Evolutionary conservation across 2,797 vertebrate genomes (phyloP).

Genomic region (Pangasius larnaudii): DNA sequence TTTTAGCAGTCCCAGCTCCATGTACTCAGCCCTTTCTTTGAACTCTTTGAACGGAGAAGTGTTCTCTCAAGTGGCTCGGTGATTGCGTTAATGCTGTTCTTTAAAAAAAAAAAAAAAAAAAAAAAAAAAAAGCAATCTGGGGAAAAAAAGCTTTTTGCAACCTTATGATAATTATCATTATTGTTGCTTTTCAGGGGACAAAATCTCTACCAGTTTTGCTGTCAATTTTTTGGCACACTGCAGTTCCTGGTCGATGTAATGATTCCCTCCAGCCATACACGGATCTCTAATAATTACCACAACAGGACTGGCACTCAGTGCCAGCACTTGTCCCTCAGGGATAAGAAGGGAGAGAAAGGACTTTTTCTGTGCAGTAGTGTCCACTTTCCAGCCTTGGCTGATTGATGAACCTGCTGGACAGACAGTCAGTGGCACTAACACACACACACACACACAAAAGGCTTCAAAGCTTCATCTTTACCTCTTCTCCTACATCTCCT

Average conservation of each 20-base stretch:
- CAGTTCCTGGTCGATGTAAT: not conserved
- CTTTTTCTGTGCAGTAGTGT: constrained; percentile 29
- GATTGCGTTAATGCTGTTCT: not conserved
- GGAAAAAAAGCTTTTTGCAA: not conserved
- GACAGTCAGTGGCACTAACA: not conserved
- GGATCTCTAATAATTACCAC: constrained; percentile 17
- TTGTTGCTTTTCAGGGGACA: not conserved
- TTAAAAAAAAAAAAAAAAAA: not conserved
- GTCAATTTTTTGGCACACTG: not conserved
- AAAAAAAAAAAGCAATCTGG: not conserved
- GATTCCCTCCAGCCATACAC: not conserved
- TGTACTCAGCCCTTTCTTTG: not conserved
- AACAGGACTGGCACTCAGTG: constrained; percentile 33
- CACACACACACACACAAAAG: not conserved
- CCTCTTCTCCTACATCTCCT: not conserved
- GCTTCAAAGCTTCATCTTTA: not conserved
- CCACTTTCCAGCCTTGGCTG: constrained; percentile 31
- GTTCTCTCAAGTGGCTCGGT: not conserved
- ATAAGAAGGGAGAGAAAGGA: constrained; percentile 24
- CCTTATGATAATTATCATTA: not conserved
- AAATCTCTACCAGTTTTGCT: not conserved
- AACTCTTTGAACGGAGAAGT: not conserved
- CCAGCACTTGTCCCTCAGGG: constrained; percentile 47
- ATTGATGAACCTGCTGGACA: constrained; percentile 26
- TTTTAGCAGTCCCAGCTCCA: not conserved